Evolutionary conservation across 2,888 invertebrate genomes (phyloP), one percentile per base, ranked within the genome.

Genomic region (Adineta ricciae): DNA sequence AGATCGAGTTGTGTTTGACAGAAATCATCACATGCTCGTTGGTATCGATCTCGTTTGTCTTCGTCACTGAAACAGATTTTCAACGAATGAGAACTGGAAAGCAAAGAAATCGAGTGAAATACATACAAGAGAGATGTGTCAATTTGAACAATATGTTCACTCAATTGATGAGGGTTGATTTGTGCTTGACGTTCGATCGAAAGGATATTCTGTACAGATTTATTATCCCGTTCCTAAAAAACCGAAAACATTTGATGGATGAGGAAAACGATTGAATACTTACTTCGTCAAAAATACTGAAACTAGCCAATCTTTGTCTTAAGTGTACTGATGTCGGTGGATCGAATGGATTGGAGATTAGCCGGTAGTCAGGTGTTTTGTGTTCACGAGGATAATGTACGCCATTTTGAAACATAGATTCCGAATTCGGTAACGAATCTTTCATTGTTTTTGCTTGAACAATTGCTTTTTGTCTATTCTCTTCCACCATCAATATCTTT

Each of bases 281-380:
- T 32, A 64, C 64, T 16, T 64, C 64, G 32, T 64, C 32, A 41
- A 78, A 78, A 11, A 78, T 78, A 78, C 78, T 78, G 24, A 41
- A 41, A 78, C 78, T 78, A 41, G 78, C 78, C 4, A 78, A n/a
- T 41, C 78, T 38, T 41, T 78, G 78, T 78, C 41, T 78, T 24
- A 78, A 41, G 41, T 78, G 78, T 24, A 78, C 78, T 41, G 41
- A 41, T 78, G 78, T 41, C n/a, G 78, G 78, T 21, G 78, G 41
- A 78, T 78, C 78, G 41, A 78, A 78, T 41, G 78, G 78, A 78
- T 78, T 78, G n/a, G 78, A 78, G 9, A 78, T n/a, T 41, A 78
- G 4, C 1, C 78, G 24, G 41, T 78, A 78, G 32, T 64, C 64
- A 36, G 64, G 32, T 32, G 64, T 64, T 64, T 64, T 64, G 16